Evolutionary conservation across 2,888 invertebrate genomes (phyloP).

Genomic region (Harpalus rubripes): DNA sequence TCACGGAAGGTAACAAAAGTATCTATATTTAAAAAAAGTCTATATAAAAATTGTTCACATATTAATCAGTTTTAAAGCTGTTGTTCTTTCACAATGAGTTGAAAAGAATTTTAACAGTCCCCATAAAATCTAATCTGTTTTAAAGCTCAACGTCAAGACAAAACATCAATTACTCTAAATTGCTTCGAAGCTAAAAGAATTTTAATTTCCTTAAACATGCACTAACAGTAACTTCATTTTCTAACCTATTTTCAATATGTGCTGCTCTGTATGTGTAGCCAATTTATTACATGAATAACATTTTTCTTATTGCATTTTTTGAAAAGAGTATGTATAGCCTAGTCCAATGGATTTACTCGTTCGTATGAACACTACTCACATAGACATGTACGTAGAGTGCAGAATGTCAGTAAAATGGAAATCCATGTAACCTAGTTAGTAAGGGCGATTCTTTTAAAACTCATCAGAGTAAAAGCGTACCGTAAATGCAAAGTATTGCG

Average conservation of each 20-base stretch:
- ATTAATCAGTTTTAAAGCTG: not conserved
- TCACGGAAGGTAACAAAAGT: too few relatives aligned
- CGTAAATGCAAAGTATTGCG: not conserved
- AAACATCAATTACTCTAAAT: conserved; percentile 10
- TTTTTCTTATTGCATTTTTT: too few relatives aligned
- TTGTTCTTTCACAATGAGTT: not conserved
- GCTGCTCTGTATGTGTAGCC: too few relatives aligned
- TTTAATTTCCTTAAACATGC: conserved; percentile 16
- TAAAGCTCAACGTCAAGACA: not conserved
- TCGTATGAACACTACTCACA: not conserved
- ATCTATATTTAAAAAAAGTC: too few relatives aligned
- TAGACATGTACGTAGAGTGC: not conserved
- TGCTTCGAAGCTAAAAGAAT: not conserved
- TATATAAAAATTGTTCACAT: too few relatives aligned
- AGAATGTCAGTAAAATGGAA: conserved; percentile 22
- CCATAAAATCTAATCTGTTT: conserved; percentile 6
- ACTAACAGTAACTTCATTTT: conserved; percentile 7
- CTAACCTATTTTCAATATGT: conserved; percentile 6
- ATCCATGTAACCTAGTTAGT: conserved; percentile 22
- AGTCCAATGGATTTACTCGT: not conserved
- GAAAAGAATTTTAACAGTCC: not conserved
- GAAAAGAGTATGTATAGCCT: too few relatives aligned
- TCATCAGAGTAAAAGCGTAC: conserved; percentile 34
- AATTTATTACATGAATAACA: too few relatives aligned
- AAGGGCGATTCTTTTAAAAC: conserved; percentile 1